phyloP scores from a whole-genome alignment of 2,113 vertebrate species.

The Orthochromis malagaraziensis region DNA sequence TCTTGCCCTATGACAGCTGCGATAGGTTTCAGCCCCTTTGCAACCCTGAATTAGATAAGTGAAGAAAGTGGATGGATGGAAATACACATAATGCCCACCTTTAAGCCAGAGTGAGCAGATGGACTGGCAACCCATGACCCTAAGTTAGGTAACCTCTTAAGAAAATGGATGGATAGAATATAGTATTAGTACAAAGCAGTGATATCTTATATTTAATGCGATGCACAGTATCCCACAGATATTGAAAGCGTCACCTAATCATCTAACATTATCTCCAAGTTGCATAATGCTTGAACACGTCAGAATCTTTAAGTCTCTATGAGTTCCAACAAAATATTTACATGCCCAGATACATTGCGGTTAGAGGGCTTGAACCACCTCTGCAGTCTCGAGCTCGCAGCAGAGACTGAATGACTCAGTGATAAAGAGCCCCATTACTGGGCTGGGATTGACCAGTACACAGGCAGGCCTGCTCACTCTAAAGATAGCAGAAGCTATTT shows the following conservation, averaged over 20 bases:
- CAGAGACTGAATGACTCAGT: background rate
- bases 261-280: background rate
- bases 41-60: background rate
- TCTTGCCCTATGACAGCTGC: background rate
- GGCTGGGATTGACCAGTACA: conserved; percentile 47
- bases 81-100: background rate
- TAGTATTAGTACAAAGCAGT: background rate
- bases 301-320: background rate
- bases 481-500: conserved; percentile 55
- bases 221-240: background rate
- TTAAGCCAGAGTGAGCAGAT: background rate
- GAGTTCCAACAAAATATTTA: background rate
- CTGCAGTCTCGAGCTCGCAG: background rate
- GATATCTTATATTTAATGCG: background rate
- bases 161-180: background rate
- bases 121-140: background rate
- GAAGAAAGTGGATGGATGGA: background rate
- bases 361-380: background rate
- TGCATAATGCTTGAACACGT: background rate
- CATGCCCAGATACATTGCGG: background rate
- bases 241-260: background rate
- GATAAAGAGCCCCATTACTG: conserved; percentile 52
- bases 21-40: background rate
- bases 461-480: conserved; percentile 7
- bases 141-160: background rate